These are phyloP conservation scores for Ochotona princeps DNA, from an alignment of 2,113 vertebrate genomes.

Conservation along the genomic window DNA sequence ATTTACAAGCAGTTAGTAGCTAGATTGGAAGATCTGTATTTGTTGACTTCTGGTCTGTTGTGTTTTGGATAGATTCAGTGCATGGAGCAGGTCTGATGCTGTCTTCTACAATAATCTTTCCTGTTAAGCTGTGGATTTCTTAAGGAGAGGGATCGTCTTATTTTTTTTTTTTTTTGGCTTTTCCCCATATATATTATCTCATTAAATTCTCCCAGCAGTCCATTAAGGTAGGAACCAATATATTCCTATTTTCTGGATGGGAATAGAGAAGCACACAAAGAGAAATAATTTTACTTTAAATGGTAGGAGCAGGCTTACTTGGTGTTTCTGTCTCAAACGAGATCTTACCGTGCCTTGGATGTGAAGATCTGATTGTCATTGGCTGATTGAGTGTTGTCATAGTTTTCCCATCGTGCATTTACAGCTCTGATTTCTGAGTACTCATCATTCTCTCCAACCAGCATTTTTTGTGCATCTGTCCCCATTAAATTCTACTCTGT, in stretches of 20 bases:
- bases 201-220: not conserved
- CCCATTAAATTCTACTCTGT: not conserved
- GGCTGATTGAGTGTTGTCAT: not conserved
- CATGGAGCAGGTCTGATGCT: not conserved
- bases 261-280: not conserved
- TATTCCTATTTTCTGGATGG: not conserved
- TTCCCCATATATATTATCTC: not conserved
- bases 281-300: conserved; percentile 18
- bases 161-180: not conserved
- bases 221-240: not conserved
- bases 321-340: not conserved
- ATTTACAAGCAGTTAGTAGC: not conserved
- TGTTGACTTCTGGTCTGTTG: not conserved
- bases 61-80: not conserved
- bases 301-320: not conserved
- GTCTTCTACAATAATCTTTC: not conserved
- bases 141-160: not conserved
- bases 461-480: conserved; percentile 12
- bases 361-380: not conserved
- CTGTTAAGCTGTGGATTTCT: not conserved
- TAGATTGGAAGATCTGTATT: not conserved
- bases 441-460: not conserved
- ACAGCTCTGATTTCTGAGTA: not conserved
- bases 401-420: not conserved
- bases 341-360: not conserved